Evolutionary conservation across 2,113 vertebrate species (phyloP), one percentile per base, ranked within the genome.

Genomic region (Trogon melanurus): DNA sequence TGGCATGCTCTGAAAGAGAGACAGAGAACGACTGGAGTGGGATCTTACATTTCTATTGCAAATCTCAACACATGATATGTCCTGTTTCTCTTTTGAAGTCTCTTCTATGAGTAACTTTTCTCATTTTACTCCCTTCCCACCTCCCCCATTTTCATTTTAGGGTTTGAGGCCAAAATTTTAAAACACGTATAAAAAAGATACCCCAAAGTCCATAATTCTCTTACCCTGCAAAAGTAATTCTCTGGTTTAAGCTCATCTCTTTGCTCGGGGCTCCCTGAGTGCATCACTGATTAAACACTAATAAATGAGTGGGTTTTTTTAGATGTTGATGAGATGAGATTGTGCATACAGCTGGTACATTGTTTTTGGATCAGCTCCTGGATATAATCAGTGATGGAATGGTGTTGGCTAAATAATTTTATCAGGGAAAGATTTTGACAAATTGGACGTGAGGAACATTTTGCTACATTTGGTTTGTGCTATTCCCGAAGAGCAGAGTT

Each of bases 321-420:
- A 67, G 65, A 84, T 84, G 72, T 64, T 85, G 61, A 93, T 92
- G 50, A 76, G 71, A 91, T 82, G 45, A 91, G 51, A 89, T 81
- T 78, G 34, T 85, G 62, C 53, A 61, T 84, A 84, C 79, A 89
- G 53, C 29, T 92, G 62, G 64, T 88, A 94, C 67, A 23, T 90
- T 82, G 10, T 18, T 93, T 92, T 95, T 93, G 89, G 91, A 92
- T 75, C 72, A 56, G 10, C 29, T 95, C 86, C 73, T 95, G 89
- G 76, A 48, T 81, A 71, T 87, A 91, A 95, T 91, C 80, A 79
- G 76, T 67, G 48, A 44, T 93, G 73, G 73, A 92, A 91, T 93
- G 87, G 61, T 89, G 86, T 64, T 93, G 65, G 53, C 76, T 91
- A 78, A 95, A 86, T 89, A 85, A 60, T 81, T 92, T 95, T 87